phyloP scores from a whole-genome alignment of 2,888 invertebrate genomes.

The Drosophila paranaensis region DNA sequence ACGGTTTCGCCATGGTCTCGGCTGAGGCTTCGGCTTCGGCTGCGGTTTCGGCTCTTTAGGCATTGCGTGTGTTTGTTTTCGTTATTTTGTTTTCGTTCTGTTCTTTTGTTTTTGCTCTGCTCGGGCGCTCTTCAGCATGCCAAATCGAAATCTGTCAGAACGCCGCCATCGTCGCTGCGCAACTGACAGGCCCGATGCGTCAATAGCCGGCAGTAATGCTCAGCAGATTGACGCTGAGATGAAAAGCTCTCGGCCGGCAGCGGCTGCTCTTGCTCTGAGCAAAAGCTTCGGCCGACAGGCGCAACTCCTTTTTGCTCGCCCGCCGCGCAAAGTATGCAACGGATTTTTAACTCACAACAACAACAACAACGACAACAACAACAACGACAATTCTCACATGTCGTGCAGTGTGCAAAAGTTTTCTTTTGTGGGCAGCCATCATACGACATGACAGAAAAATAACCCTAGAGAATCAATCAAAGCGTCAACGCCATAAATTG shows the following conservation, averaged over 20 bases:
- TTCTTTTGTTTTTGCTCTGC: conserved; percentile 35
- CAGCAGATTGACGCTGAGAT: conserved; percentile 20
- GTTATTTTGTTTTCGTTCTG: conserved; percentile 18
- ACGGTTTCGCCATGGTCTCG: conserved; percentile 35
- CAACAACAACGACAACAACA: background rate
- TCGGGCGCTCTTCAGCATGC: conserved; percentile 41
- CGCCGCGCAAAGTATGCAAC: conserved; percentile 54
- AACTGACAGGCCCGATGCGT: conserved; percentile 36
- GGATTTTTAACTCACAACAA: conserved; percentile 1
- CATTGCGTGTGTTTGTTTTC: conserved; percentile 20
- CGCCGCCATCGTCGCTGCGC: conserved; percentile 36
- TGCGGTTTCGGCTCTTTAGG: conserved; percentile 30
- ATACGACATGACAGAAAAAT: conserved; percentile 47
- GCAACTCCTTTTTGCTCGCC: conserved; percentile 32
- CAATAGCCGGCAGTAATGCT: conserved; percentile 26
- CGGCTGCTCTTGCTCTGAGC: background rate
- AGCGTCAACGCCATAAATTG: conserved; percentile 53
- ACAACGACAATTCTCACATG: background rate
- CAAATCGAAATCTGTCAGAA: conserved; percentile 61
- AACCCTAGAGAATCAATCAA: conserved; percentile 61
- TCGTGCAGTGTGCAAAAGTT: conserved; percentile 51
- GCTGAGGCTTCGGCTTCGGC: conserved; percentile 32
- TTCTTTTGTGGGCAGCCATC: conserved; percentile 11
- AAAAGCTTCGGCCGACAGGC: conserved; percentile 27
- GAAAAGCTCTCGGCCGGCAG: conserved; percentile 18